phyloP scores from a whole-genome alignment of 2,888 invertebrate species.

The Hirtodrosophila confusa region DNA sequence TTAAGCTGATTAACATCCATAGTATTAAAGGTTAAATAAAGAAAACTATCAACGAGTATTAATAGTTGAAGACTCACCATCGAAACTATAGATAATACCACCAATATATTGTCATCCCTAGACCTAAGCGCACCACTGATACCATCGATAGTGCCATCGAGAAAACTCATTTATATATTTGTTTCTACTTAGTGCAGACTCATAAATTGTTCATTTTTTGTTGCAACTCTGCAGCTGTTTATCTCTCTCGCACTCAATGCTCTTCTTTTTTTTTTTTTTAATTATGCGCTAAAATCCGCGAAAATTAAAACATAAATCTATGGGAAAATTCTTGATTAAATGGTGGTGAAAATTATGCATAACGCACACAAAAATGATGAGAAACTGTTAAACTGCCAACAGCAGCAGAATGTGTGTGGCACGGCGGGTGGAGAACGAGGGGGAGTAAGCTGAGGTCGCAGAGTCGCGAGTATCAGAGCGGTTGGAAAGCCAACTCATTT shows the following conservation, averaged over 20 bases:
- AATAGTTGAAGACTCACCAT: too few species aligned
- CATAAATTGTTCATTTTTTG: not conserved
- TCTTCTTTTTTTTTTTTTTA: constrained; percentile 45
- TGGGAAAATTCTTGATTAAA: constrained; percentile 49
- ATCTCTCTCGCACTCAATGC: not conserved
- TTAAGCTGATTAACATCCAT: too few species aligned
- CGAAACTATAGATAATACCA: too few species aligned
- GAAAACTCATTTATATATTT: not conserved
- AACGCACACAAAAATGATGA: constrained; percentile 40
- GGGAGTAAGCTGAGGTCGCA: constrained; percentile 16
- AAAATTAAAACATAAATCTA: constrained; percentile 72
- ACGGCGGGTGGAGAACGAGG: not conserved
- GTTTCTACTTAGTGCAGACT: not conserved
- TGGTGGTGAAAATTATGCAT: constrained; percentile 56
- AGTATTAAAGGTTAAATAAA: too few species aligned
- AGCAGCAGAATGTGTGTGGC: constrained; percentile 16
- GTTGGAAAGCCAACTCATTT: constrained; percentile 64
- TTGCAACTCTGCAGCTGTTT: not conserved
- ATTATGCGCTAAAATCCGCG: constrained; percentile 67
- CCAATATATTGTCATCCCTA: too few species aligned
- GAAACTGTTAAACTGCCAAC: constrained; percentile 29
- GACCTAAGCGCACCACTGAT: too few species aligned
- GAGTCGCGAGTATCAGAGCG: constrained; percentile 29
- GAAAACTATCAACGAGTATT: too few species aligned
- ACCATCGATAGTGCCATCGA: too few species aligned